Evolutionary conservation across 2,113 vertebrate species (phyloP), one percentile per base, ranked within the genome.

Genomic region (Meriones unguiculatus): DNA sequence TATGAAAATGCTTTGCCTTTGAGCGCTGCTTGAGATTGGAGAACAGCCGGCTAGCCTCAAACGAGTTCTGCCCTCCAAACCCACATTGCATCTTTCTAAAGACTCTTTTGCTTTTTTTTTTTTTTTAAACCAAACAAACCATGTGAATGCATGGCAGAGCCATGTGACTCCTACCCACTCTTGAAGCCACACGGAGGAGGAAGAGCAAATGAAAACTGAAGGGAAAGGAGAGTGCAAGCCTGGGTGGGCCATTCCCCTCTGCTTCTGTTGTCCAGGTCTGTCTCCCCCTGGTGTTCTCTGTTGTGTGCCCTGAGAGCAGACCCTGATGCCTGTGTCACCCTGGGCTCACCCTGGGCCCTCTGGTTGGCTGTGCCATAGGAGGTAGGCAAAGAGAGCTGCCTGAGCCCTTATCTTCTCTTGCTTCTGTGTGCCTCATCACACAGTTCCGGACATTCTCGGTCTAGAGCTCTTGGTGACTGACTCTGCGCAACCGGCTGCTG

Each of bases 1-100:
- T 73, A 62, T 57, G 64, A 91, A 95, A 73, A 46, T 69, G 46
- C 54, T 72, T 92, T 87, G 46, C 78, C 50, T 87, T 82, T 78
- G 67, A 41, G 50, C 38, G 70, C 52, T 88, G 62, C 8, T 89
- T 90, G 72, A 72, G 82, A 91, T 64, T 64, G 18, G 1, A 89
- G 62, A 32, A 30, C 14, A 17, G 50, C 20, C n/a, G 38, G 69
- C 82, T 86, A 62, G 50, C 8, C n/a, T 30, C 46, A 67, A 65
- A 12, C 67, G 75, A 50, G 81, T 76, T 7, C 15, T 18, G 64
- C 46, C 30, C 81, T 76, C 50, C 50, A 46, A 11, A 22, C 65
- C 85, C 59, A 52, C 0, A 59, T 28, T 54, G 1, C 7, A 80
- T 12, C 32, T 92, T 93, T 76, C 22, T 84, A 67, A 80, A 85